A percentile compares a stretch with the other conserved stretches of the same genome.
Evolutionary conservation across 2,113 vertebrate genomes (phyloP).

Genomic region (Lucifuga dentata): DNA sequence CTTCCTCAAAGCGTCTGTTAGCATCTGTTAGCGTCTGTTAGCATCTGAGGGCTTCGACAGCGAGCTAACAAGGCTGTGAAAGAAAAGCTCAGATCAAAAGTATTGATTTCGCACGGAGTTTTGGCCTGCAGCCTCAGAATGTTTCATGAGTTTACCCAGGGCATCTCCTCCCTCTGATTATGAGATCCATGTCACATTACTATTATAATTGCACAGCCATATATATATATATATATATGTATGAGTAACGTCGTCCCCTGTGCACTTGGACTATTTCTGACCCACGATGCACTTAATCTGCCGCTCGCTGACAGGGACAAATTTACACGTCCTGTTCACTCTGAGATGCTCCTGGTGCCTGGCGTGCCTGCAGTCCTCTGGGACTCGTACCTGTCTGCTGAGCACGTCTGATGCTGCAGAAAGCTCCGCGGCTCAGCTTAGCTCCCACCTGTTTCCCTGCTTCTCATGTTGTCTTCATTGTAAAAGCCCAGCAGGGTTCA

Average conservation of each 20-base stretch:
- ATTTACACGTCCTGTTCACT: slow-evolving; percentile 71
- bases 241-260: slow-evolving; percentile 33
- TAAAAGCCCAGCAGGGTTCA: too few relatives aligned
- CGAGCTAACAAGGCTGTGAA: slow-evolving; percentile 47
- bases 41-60: neutral
- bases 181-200: slow-evolving; percentile 47
- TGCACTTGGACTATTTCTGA: slow-evolving; percentile 69
- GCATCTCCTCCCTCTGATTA: slow-evolving; percentile 35
- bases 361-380: slow-evolving; percentile 8
- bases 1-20: neutral
- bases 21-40: neutral
- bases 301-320: slow-evolving; percentile 71
- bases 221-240: too few relatives aligned
- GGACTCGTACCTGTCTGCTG: slow-evolving; percentile 54
- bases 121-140: slow-evolving; percentile 7
- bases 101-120: slow-evolving; percentile 15
- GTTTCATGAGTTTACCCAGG: slow-evolving; percentile 21
- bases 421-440: slow-evolving; percentile 38
- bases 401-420: slow-evolving; percentile 14
- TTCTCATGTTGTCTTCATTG: slow-evolving; percentile 8
- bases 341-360: slow-evolving; percentile 30
- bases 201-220: too few relatives aligned
- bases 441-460: slow-evolving; percentile 64
- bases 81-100: slow-evolving; percentile 32
- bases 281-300: slow-evolving; percentile 63